Conservation (phyloP, 2,888 invertebrate genomes). For the Trisateles emortualis region DNA sequence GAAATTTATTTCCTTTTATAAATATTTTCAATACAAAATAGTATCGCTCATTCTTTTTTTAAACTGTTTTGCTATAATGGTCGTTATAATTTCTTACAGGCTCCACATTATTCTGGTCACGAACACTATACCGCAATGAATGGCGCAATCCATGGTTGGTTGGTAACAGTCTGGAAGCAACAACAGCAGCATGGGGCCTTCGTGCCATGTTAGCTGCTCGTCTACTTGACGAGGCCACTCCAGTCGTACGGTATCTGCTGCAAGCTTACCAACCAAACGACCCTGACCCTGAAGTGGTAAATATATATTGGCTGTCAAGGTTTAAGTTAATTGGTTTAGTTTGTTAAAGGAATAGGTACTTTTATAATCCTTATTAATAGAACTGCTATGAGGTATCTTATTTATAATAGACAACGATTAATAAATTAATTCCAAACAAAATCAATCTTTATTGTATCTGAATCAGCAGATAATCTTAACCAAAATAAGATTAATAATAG, state of each 20-base stretch:
- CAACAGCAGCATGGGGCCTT: slow-evolving; percentile 96
- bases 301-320: slow-evolving; percentile 6
- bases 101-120: slow-evolving; percentile 76
- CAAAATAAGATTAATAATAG: too few species aligned
- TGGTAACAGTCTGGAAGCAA: slow-evolving; percentile 85
- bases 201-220: slow-evolving; percentile 88
- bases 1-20: too few species aligned
- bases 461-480: too few species aligned
- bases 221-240: slow-evolving; percentile 68
- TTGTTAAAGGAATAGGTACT: neutral
- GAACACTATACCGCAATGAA: slow-evolving; percentile 66
- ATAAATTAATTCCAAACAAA: too few species aligned
- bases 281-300: slow-evolving; percentile 78
- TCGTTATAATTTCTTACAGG: slow-evolving; percentile 49
- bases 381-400: too few species aligned
- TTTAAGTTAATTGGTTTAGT: neutral
- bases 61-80: too few species aligned
- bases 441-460: too few species aligned
- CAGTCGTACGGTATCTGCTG: slow-evolving; percentile 73
- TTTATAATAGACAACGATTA: too few species aligned
- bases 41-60: too few species aligned
- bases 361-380: too few species aligned
- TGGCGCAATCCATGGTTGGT: slow-evolving; percentile 80
- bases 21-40: too few species aligned
- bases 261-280: slow-evolving; percentile 63